These are phyloP conservation scores for Tupaia tana DNA, from an alignment of 2,113 vertebrate species.

Conservation along the genomic window DNA sequence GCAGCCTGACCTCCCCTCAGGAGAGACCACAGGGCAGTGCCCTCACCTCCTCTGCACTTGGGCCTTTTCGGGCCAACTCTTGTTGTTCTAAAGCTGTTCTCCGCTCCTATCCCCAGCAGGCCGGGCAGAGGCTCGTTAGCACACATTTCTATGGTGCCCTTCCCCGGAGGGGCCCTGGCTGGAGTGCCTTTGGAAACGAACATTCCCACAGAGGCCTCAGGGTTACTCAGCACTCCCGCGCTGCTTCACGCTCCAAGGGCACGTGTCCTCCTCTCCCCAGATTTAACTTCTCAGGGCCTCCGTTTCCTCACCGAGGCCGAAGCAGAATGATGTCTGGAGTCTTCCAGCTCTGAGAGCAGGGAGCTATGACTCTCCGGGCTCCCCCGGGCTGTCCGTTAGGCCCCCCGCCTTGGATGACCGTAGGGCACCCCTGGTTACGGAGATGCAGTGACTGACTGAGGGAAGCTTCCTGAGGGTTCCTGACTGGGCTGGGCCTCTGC, in stretches of 20 bases:
- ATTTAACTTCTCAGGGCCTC: neutral
- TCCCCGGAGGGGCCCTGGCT: slow-evolving; percentile 1
- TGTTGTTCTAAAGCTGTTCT: slow-evolving; percentile 10
- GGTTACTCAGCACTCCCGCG: slow-evolving; percentile 59
- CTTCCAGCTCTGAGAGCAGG: neutral
- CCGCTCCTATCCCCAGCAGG: neutral
- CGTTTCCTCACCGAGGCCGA: neutral
- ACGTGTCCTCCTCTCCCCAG: neutral
- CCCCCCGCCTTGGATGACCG: neutral
- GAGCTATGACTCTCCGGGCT: neutral
- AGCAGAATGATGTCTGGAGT: neutral
- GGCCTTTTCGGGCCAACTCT: neutral
- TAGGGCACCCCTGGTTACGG: neutral
- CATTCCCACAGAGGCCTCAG: slow-evolving; percentile 39
- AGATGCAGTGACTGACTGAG: neutral
- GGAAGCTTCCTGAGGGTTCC: neutral
- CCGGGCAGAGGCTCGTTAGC: slow-evolving; percentile 22
- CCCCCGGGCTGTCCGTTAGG: neutral
- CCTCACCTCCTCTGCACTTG: neutral
- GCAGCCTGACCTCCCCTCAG: rapidly evolving
- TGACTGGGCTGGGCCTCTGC: rapidly evolving
- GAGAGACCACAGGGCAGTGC: rapidly evolving
- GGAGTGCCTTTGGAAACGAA: neutral
- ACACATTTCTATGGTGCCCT: slow-evolving; percentile 44
- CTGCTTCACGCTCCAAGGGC: neutral